Conservation (phyloP, 2,888 invertebrate species). For the Ophion costatus region DNA sequence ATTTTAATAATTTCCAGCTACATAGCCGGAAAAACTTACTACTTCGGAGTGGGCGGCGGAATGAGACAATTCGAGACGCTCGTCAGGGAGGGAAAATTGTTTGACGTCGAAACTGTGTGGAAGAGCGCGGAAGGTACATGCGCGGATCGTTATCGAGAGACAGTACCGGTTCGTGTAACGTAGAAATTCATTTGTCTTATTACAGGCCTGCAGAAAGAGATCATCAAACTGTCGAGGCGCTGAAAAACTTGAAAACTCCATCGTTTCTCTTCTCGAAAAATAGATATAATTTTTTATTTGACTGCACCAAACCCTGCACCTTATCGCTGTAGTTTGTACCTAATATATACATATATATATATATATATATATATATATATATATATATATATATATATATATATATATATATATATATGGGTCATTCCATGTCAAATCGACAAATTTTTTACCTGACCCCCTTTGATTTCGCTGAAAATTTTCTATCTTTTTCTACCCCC, state of each 20-base stretch:
- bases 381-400: too few relatives aligned
- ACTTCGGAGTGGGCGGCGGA: conserved; percentile 98
- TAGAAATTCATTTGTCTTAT: conserved; percentile 16
- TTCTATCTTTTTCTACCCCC: too few relatives aligned
- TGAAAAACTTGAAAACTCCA: not conserved
- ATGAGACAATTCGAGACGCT: conserved; percentile 89
- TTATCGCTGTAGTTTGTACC: not conserved
- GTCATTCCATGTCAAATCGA: too few relatives aligned
- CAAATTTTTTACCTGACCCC: too few relatives aligned
- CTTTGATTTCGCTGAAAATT: too few relatives aligned
- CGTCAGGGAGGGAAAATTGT: conserved; percentile 85
- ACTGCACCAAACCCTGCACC: not conserved
- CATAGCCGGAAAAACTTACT: conserved; percentile 95
- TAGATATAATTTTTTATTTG: not conserved
- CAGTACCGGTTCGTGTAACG: not conserved
- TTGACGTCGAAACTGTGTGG: conserved; percentile 87
- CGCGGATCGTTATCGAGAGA: not conserved
- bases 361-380: not conserved
- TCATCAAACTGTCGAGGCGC: conserved; percentile 62
- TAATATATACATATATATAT: not conserved
- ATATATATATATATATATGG: too few relatives aligned
- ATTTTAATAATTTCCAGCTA: conserved; percentile 83
- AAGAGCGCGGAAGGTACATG: conserved; percentile 85
- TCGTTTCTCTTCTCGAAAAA: conserved; percentile 5
- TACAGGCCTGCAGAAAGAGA: conserved; percentile 68